Evolutionary conservation across 1,140 invertebrate genomes (phyloP), one percentile per base, ranked within the genome.

Genomic region (Diuraphis noxia): DNA sequence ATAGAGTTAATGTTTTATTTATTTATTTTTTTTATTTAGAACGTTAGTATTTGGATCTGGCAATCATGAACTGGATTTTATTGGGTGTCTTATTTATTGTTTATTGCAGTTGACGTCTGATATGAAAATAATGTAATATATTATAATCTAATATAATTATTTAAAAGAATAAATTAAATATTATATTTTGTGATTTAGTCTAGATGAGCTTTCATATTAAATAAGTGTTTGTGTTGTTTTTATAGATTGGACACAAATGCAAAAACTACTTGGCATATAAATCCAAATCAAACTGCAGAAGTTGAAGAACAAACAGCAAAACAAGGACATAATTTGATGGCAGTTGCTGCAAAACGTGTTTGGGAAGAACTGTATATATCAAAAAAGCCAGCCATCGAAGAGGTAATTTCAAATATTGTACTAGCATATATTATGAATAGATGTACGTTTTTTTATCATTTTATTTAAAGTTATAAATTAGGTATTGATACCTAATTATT

Each of bases 291-390:
- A 94, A 88, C 72, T 36, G 84, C 82, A 87, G 96, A 92, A 43
- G 40, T 82, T 23, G 90, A 92, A 77, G 81, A 87, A 86, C 89
- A 91, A 82, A 86, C 77, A n/a, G 96, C 92, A 93, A 91, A 91
- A 86, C 82, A 49, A 95, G 95, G 96, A 89, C 96, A 97, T 90
- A 97, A 98, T 94, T 94, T 99, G 56, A 97, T 99, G 94, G 96
- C 97, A 6, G 96, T 96, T 25, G 98, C 98, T 30, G 98, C 98
- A 1, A 96, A 96, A 63, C 95, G 98, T 92, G 98, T 99, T 1
- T 99, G 99, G 99, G 98, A 99, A 93, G 98, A 99, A 94, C 94
- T 99, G 17, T 99, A 99, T 93, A 96, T 98, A 4, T 98, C 96
- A 93, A 99, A 99, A 93, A 99, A 99, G 94, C 98, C 98, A 0